Base-by-base conservation (phyloP, 2,113 vertebrate genomes). In the Neogobius melanostomus region DNA sequence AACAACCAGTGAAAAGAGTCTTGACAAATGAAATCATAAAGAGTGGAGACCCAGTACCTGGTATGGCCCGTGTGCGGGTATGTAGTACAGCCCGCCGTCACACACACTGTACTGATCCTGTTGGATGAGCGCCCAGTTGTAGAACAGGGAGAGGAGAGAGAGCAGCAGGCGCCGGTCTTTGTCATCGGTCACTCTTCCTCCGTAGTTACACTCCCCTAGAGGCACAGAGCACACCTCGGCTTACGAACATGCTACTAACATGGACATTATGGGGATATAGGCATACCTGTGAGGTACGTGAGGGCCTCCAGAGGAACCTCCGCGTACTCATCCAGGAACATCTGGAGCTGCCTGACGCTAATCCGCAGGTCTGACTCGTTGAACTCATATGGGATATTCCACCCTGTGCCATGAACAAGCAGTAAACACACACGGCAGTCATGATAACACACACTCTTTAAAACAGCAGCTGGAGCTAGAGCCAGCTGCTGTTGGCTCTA, bases 381-480 rank as follows among this genome's bases (percentile, higher is more conserved):
- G 88, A 96, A 96, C 80, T 96, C 95, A 0, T 95, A 95, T 0
- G 94, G 94, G 80, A 96, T 96, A 85, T 97, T 97, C 95, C 95
- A 98, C 7, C 95, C 95, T 66, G 48, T 1, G 1, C 9, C 48
- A 5, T 12, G 10, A 12, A 49, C 15, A 53, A 53, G n/a, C 52
- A 53, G 9, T 11, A 12, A 5, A 49, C 48, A 10, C 11, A 49
- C 48, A 49, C 4, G 12, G 12, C 10, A 2, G 9, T 21, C 21
- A 21, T 21, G 21, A 21, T 21, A 21, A 21, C 21, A n/a, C 7
- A n/a, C 8, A n/a, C 6, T 15, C 15, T 51, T 51, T 12, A 15
- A 51, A 51, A 7, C 50, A 52, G 28, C 28, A 36, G 28, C 28
- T 36, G 28, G 28, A 36, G 28, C 28, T 36, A 36, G 28, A 36